phyloP scores from a whole-genome alignment of 2,797 vertebrate genomes.

The Benthosema pterotum region DNA sequence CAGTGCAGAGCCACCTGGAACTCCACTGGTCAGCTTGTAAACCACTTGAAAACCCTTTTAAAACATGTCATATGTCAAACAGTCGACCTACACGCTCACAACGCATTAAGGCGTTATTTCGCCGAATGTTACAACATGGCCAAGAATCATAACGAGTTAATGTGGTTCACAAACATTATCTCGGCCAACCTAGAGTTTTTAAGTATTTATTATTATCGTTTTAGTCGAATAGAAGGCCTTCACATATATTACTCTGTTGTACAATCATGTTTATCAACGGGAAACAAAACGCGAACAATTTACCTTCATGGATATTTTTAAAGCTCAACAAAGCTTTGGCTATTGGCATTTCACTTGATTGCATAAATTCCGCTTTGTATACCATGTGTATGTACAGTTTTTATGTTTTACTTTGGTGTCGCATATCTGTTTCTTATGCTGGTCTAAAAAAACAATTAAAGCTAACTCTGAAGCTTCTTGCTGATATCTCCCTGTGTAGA shows the following conservation, averaged over 20 bases:
- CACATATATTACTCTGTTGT: slow-evolving; percentile 49
- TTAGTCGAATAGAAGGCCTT: slow-evolving; percentile 51
- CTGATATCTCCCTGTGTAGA: slow-evolving; percentile 37
- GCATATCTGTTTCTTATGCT: slow-evolving; percentile 3
- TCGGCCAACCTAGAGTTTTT: slow-evolving; percentile 6
- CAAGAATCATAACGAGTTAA: too few species aligned
- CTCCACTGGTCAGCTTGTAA: too few species aligned
- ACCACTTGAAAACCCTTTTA: too few species aligned
- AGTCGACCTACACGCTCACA: too few species aligned
- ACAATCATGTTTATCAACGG: slow-evolving; percentile 20
- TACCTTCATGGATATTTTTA: slow-evolving; percentile 1
- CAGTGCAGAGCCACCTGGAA: too few species aligned
- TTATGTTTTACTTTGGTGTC: slow-evolving; percentile 16
- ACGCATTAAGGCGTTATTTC: too few species aligned
- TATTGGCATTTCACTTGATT: slow-evolving; percentile 33
- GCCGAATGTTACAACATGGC: too few species aligned
- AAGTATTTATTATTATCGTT: slow-evolving; percentile 67
- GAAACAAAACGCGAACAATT: slow-evolving; percentile 10
- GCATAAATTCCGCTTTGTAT: slow-evolving; percentile 20
- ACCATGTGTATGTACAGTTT: neutral
- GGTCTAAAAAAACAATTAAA: neutral
- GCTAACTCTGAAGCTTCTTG: too few species aligned
- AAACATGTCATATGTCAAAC: too few species aligned
- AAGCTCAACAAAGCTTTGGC: slow-evolving; percentile 18
- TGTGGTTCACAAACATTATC: too few species aligned